Evolutionary conservation across 2,797 vertebrate genomes (phyloP).

Genomic region (Sylvilagus floridanus): DNA sequence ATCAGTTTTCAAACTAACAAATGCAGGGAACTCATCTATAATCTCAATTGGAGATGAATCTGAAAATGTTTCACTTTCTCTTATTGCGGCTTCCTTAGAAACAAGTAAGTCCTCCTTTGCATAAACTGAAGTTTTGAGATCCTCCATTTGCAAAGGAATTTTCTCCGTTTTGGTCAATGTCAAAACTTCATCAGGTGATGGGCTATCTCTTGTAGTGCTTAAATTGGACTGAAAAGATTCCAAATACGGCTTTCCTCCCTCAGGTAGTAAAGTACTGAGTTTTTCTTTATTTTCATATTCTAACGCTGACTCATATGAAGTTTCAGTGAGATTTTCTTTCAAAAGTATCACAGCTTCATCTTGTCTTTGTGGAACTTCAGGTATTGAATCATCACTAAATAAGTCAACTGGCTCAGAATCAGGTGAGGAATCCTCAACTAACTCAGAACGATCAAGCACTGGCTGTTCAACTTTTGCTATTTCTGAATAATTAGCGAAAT

Average conservation of each 20-base stretch:
- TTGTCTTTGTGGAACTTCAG: conserved; percentile 84
- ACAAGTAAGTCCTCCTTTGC: conserved; percentile 78
- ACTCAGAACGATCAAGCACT: conserved; percentile 80
- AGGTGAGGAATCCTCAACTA: conserved; percentile 83
- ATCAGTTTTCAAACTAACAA: conserved; percentile 82
- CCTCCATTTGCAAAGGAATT: conserved; percentile 88
- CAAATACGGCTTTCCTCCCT: conserved; percentile 86
- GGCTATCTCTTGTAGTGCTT: conserved; percentile 68
- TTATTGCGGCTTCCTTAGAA: conserved; percentile 82
- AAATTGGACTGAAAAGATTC: conserved; percentile 86
- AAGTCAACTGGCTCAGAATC: conserved; percentile 86
- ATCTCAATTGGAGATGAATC: conserved; percentile 86
- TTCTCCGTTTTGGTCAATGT: conserved; percentile 83
- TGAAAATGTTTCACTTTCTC: conserved; percentile 82
- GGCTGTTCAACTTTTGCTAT: conserved; percentile 71
- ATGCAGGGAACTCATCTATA: conserved; percentile 87
- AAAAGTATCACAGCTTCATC: conserved; percentile 78
- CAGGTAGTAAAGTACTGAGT: conserved; percentile 72
- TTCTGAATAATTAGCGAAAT: conserved; percentile 86
- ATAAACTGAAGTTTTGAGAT: conserved; percentile 77
- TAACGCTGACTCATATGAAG: conserved; percentile 49
- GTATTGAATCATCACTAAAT: conserved; percentile 84
- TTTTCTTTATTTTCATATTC: conserved; percentile 76
- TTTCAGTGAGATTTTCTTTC: conserved; percentile 78
- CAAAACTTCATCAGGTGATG: conserved; percentile 69